Evolutionary conservation across 92 coral and sea anemone species (phyloP).

Genomic region (Hydrozoanthus gracilis): DNA sequence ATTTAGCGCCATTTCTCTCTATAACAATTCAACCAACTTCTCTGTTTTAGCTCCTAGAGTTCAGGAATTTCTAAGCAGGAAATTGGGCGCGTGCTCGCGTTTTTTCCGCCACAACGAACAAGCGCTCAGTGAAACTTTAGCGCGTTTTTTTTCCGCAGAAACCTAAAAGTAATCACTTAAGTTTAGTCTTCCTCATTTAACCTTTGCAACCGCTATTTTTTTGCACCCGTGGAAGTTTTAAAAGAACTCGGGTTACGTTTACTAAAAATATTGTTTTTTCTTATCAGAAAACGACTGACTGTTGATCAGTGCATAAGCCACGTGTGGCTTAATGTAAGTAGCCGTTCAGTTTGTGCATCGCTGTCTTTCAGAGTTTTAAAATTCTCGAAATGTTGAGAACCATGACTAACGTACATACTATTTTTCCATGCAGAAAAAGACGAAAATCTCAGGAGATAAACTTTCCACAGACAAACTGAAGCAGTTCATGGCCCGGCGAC

Average conservation of each 20-base stretch:
- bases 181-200: too few species aligned
- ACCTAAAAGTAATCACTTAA: too few species aligned
- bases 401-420: background rate
- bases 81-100: background rate
- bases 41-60: background rate
- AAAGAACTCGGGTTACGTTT: too few species aligned
- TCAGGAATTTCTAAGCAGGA: background rate
- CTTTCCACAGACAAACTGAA: constrained; percentile 96
- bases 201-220: too few species aligned
- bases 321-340: constrained; percentile 85
- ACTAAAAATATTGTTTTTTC: background rate
- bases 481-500: constrained; percentile 96
- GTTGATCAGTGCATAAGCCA: constrained; percentile 86
- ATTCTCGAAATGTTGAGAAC: background rate
- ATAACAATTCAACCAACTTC: background rate
- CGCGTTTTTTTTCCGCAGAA: too few species aligned
- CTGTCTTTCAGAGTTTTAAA: too few species aligned
- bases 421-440: constrained; percentile 73
- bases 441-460: constrained; percentile 88
- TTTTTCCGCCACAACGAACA: background rate
- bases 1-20: background rate
- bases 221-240: too few species aligned
- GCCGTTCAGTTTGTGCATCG: too few species aligned
- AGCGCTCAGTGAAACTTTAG: too few species aligned
- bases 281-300: constrained; percentile 84